Conservation (phyloP, 2,888 invertebrate species). For the Cephus nigrinus region DNA sequence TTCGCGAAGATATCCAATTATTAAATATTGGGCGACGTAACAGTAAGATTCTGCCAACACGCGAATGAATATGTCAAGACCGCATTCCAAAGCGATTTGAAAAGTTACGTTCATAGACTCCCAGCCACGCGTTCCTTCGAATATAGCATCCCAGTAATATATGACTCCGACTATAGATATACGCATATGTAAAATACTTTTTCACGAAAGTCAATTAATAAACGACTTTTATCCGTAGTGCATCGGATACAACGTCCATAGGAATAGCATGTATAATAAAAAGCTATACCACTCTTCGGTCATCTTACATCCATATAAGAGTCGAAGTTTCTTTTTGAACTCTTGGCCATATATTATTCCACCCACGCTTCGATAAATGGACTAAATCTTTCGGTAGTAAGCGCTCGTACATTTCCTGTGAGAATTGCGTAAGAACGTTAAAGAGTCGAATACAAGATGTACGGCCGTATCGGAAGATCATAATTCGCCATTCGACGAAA, state of each 20-base stretch:
- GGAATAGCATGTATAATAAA: neutral
- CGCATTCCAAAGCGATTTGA: constrained; percentile 22
- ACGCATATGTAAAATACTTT: neutral
- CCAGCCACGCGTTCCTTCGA: neutral
- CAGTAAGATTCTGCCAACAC: neutral
- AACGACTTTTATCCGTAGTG: neutral
- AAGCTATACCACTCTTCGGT: neutral
- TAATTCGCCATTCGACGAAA: neutral
- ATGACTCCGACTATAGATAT: neutral
- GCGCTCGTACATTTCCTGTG: neutral
- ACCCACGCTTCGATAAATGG: neutral
- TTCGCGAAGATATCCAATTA: neutral
- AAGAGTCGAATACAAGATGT: neutral
- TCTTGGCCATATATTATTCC: neutral
- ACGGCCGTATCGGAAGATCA: neutral
- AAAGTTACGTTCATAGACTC: constrained; percentile 12
- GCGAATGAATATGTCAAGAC: constrained; percentile 29
- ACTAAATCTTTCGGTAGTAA: neutral
- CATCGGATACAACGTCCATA: neutral
- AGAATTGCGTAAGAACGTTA: neutral
- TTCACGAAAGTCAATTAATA: neutral
- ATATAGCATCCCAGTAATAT: neutral
- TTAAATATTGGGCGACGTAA: neutral
- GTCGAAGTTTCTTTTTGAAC: neutral
- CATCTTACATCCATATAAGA: neutral